Evolutionary conservation across 2,797 vertebrate genomes (phyloP), one percentile per base, ranked within the genome.

Genomic region (Siniperca undulata): DNA sequence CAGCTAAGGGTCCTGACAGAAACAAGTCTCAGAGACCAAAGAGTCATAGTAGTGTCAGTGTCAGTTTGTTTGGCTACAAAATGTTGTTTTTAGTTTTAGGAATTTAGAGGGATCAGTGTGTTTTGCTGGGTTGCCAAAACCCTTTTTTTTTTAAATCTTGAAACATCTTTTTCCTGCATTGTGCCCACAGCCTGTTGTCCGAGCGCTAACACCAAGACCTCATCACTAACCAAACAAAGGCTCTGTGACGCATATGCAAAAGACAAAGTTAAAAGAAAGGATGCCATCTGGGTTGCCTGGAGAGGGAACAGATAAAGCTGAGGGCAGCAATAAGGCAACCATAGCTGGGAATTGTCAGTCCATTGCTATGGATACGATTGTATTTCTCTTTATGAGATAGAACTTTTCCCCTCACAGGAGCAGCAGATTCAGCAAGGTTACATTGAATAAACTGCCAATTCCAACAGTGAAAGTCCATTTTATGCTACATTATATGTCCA

Each of bases 231-330:
- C 78, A 59, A 24, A 91, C 89, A 90, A 92, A 89, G 85, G 84
- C 76, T 53, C 56, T 66, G 68, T 93, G 91, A 87, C 84, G 83
- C 88, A 85, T 82, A 82, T 1, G 61, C 67, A 80, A 50, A 83
- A 87, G 48, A 84, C 60, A 75, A 0, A 55, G 67, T 82, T 64
- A 77, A 85, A 86, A 89, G 81, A 40, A 17, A 68, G 86, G 89
- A 94, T 93, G 86, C 92, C 92, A 80, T 85, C 64, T 1, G 24
- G 24, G 93, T 95, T 94, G 94, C 94, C 89, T 88, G 86, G 95
- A 84, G 93, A 95, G 81, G 74, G 36, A 76, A 66, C 81, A 90
- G 86, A 92, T 89, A 55, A 81, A 89, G 82, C 52, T 68, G 67
- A 80, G 59, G 88, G 53, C 70, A 58, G 55, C 0, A 71, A 88